Conservation (phyloP, 2,113 vertebrate genomes). For the Cathartes aura region DNA sequence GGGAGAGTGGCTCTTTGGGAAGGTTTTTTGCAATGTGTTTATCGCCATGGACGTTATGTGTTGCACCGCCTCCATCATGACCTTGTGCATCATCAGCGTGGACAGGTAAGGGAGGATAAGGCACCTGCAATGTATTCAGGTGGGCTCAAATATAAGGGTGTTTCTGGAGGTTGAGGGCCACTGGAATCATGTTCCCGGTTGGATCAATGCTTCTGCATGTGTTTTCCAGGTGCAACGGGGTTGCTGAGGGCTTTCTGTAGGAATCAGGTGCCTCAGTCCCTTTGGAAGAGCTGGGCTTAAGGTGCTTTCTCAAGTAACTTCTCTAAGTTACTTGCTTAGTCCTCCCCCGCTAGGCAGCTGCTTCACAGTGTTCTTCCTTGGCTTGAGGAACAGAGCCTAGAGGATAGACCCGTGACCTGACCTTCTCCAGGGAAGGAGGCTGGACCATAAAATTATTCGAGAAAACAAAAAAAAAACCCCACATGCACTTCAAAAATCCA, state of each 20-base stretch:
- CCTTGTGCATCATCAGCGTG: constrained; percentile 83
- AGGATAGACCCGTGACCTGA: background rate
- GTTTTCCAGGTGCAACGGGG: background rate
- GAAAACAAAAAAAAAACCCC: background rate
- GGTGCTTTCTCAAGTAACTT: background rate
- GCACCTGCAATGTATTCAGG: fast-evolving
- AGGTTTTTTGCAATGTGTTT: constrained; percentile 82
- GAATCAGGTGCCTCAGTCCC: background rate
- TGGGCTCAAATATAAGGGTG: fast-evolving
- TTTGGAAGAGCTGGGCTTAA: background rate
- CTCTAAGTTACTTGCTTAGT: background rate
- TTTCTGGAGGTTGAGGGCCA: background rate
- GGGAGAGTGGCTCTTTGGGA: constrained; percentile 83
- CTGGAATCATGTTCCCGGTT: fast-evolving
- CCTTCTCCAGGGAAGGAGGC: background rate
- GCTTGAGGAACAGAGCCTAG: background rate
- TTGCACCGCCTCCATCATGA: constrained; percentile 83
- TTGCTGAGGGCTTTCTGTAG: background rate
- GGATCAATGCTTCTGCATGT: background rate
- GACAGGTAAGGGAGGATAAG: constrained; percentile 72
- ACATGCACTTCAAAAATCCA: background rate
- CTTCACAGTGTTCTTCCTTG: background rate
- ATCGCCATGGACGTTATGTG: constrained; percentile 86
- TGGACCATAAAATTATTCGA: background rate
- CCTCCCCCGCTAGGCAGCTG: background rate